Conservation (phyloP, 2,888 invertebrate genomes). For the Hirtodrosophila duncani region DNA sequence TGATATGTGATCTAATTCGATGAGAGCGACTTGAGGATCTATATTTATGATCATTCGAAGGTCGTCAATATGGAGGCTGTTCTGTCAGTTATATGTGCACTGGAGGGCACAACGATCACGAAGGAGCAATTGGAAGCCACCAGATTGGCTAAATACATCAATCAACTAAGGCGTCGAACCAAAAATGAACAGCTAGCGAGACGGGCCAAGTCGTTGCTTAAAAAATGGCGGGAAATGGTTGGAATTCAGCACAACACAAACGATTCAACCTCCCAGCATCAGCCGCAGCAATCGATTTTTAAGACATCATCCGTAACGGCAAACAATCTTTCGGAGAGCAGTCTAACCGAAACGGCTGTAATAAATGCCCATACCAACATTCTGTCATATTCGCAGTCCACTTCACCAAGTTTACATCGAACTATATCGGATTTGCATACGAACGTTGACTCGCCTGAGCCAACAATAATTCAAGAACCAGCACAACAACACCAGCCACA, state of each 20-base stretch:
- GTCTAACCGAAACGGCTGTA: too few relatives aligned
- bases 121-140: slow-evolving; percentile 84
- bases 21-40: too few relatives aligned
- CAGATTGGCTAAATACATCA: slow-evolving; percentile 94
- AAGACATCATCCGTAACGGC: not conserved
- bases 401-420: slow-evolving; percentile 15
- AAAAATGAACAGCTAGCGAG: slow-evolving; percentile 90
- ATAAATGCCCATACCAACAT: too few relatives aligned
- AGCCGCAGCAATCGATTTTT: too few relatives aligned
- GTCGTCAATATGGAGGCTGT: slow-evolving; percentile 97
- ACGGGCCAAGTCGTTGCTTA: slow-evolving; percentile 93
- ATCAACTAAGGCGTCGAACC: slow-evolving; percentile 92
- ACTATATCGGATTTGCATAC: slow-evolving; percentile 21
- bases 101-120: slow-evolving; percentile 88
- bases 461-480: too few relatives aligned
- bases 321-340: not conserved
- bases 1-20: not conserved
- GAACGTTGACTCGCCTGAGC: slow-evolving; percentile 21
- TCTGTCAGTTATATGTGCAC: slow-evolving; percentile 93
- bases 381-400: slow-evolving; percentile 5
- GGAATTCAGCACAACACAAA: slow-evolving; percentile 79
- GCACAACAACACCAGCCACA: too few relatives aligned
- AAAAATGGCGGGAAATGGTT: slow-evolving; percentile 94
- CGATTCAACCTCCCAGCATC: slow-evolving; percentile 30
- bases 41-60: slow-evolving; percentile 80